phyloP scores from a whole-genome alignment of 2,888 invertebrate species.

The Drosophila mettleri region DNA sequence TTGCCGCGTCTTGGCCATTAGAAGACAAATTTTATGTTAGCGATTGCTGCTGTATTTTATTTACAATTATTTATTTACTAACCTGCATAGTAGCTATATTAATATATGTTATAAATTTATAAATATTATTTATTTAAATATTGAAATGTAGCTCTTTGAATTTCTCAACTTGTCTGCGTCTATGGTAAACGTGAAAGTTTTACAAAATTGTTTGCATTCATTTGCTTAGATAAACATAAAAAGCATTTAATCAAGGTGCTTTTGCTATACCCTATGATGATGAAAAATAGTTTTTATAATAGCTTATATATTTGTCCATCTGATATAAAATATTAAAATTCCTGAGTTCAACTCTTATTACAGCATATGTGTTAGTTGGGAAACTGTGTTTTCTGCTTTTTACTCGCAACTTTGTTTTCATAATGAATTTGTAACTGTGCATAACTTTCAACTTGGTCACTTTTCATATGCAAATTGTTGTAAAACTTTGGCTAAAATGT shows the following conservation, averaged over 20 bases:
- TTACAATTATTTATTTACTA: no score
- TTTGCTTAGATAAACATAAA: not conserved
- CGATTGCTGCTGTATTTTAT: not conserved
- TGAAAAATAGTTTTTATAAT: not conserved
- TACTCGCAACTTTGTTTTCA: not conserved
- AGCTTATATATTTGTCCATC: not conserved
- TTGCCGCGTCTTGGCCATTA: not conserved
- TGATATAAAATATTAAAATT: no score
- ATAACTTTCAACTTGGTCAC: slow-evolving; percentile 10
- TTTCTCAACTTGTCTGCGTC: not conserved
- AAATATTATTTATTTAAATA: not conserved
- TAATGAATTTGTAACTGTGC: slow-evolving; percentile 4
- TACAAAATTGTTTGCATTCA: not conserved
- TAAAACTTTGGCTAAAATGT: not conserved
- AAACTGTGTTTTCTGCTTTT: not conserved
- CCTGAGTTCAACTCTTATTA: not conserved
- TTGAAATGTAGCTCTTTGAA: not conserved
- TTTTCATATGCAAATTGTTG: slow-evolving; percentile 11
- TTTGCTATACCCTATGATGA: not conserved
- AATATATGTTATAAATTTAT: not conserved
- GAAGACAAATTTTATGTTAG: not conserved
- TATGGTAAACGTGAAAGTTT: not conserved
- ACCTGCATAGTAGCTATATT: not conserved
- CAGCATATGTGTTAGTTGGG: not conserved
- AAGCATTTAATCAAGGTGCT: not conserved